These are phyloP conservation scores for Lordiphosa fenestrarum DNA, from an alignment of 2,888 invertebrate species.

Conservation along the genomic window DNA sequence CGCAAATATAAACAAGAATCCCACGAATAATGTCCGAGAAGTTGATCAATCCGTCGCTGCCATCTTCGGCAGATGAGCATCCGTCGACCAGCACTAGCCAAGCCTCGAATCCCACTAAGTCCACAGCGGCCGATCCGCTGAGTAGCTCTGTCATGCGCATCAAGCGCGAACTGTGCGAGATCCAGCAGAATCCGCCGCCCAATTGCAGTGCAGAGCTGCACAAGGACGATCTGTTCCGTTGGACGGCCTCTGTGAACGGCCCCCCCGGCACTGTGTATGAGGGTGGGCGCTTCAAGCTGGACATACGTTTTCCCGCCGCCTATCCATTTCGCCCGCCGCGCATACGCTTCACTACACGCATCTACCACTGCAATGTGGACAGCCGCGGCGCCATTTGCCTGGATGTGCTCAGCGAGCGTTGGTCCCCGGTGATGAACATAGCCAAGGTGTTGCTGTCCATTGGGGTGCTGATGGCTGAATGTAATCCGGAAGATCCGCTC, in stretches of 20 bases:
- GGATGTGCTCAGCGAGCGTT: conserved; percentile 59
- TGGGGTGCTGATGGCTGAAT: conserved; percentile 57
- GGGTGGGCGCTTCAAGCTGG: conserved; percentile 49
- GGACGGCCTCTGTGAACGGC: conserved; percentile 46
- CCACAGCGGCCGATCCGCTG: too few relatives aligned
- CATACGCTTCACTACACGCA: conserved; percentile 55
- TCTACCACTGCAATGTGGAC: conserved; percentile 66
- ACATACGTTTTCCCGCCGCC: conserved; percentile 45
- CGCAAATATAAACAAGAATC: too few relatives aligned
- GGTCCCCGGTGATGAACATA: conserved; percentile 63
- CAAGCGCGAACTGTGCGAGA: conserved; percentile 45
- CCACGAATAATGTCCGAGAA: too few relatives aligned
- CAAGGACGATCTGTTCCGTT: conserved; percentile 46
- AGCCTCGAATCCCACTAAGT: too few relatives aligned
- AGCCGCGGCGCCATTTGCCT: conserved; percentile 58
- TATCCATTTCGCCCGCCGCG: conserved; percentile 61
- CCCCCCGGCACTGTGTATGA: conserved; percentile 54
- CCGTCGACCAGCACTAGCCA: too few relatives aligned
- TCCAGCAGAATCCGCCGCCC: conserved; percentile 54
- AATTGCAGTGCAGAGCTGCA: conserved; percentile 51
- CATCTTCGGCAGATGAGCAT: too few relatives aligned
- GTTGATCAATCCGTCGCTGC: too few relatives aligned
- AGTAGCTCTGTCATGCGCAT: conserved; percentile 27
- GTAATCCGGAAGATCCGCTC: conserved; percentile 62
- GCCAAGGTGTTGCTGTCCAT: conserved; percentile 55